Conservation (phyloP, 2,888 invertebrate genomes). For the Linnaemya tessellans region DNA sequence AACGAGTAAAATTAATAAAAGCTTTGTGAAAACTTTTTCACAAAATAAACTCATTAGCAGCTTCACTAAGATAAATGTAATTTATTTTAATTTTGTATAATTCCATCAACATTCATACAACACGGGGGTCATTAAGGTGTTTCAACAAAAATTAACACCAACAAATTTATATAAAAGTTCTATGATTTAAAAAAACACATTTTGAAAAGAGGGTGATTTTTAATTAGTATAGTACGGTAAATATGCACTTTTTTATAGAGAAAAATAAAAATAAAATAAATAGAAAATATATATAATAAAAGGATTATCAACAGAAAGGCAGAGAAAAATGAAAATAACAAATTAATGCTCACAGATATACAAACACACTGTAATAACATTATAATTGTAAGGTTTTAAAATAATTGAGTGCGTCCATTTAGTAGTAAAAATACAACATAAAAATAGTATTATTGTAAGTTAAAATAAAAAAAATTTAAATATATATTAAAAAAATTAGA, state of each 20-base stretch:
- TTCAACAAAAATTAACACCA: constrained; percentile 40
- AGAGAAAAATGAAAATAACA: constrained; percentile 32
- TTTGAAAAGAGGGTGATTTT: constrained; percentile 29
- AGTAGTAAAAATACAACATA: constrained; percentile 1
- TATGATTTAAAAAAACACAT: constrained; percentile 35
- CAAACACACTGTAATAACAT: constrained; percentile 4
- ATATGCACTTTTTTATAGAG: background rate
- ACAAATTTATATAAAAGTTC: constrained; percentile 43
- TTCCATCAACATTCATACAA: constrained; percentile 36
- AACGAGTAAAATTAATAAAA: background rate
- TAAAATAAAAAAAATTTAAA: constrained; percentile 13
- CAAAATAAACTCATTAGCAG: constrained; percentile 50
- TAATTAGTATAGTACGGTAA: constrained; percentile 14
- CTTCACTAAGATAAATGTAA: constrained; percentile 42
- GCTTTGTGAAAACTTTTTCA: constrained; percentile 14
- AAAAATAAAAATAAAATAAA: constrained; percentile 27
- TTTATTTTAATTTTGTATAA: constrained; percentile 43
- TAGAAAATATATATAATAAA: constrained; percentile 20
- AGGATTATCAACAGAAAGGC: constrained; percentile 55
- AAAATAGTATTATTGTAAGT: constrained; percentile 14
- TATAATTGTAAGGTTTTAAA: constrained; percentile 16
- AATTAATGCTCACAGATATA: background rate
- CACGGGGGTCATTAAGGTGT: constrained; percentile 24
- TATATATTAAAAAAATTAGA: background rate
- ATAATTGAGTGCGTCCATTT: constrained; percentile 33